Evolutionary conservation across 1,140 invertebrate species (phyloP).

Genomic region (Drosophila melanica): DNA sequence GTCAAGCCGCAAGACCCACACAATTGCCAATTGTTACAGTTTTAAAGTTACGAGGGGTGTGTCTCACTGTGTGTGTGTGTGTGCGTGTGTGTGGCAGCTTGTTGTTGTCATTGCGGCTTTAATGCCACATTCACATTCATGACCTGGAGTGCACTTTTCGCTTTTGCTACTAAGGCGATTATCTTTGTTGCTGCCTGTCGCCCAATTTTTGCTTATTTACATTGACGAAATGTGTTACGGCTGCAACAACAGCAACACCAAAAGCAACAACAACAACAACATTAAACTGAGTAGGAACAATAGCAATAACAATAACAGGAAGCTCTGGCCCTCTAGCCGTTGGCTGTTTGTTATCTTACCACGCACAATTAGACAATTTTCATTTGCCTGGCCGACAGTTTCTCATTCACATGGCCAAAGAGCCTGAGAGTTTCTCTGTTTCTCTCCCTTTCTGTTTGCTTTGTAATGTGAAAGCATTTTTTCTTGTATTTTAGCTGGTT

Average conservation of each 20-base stretch:
- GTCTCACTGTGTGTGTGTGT: constrained; percentile 19
- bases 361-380: constrained; percentile 83
- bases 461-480: constrained; percentile 61
- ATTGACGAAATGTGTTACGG: constrained; percentile 74
- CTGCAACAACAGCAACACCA: constrained; percentile 22
- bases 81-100: constrained; percentile 63
- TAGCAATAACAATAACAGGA: constrained; percentile 74
- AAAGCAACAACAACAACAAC: constrained; percentile 42
- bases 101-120: constrained; percentile 78
- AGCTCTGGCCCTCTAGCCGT: constrained; percentile 54
- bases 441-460: constrained; percentile 16
- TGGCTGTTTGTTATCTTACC: constrained; percentile 76
- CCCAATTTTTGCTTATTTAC: constrained; percentile 72
- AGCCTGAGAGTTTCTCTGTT: constrained; percentile 55
- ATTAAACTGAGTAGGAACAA: constrained; percentile 26
- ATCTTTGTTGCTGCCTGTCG: constrained; percentile 62
- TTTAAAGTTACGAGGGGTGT: constrained; percentile 60
- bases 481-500: constrained; percentile 20
- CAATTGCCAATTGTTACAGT: constrained; percentile 82
- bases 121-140: constrained; percentile 51
- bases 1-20: constrained; percentile 78
- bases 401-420: constrained; percentile 56
- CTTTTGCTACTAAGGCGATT: constrained; percentile 72
- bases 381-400: constrained; percentile 61
- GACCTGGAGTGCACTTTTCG: constrained; percentile 72